A percentile compares a stretch with the other conserved stretches of the same genome.
Evolutionary conservation across 2,113 vertebrate species (phyloP).

Genomic region (Sigmodon hispidus): DNA sequence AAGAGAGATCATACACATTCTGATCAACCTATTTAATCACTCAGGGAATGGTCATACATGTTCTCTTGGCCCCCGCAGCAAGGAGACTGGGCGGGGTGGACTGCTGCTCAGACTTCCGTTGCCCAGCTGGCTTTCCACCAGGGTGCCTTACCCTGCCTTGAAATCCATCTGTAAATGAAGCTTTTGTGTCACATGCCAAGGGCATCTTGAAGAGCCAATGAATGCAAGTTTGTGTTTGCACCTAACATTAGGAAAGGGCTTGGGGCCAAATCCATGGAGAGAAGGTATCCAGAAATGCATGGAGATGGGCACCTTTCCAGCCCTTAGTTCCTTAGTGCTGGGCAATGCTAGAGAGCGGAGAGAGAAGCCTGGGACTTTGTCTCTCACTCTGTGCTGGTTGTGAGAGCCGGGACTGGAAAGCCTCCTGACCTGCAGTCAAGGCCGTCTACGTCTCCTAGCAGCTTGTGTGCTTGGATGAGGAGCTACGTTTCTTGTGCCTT

Average conservation of each 20-base stretch:
- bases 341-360: rapidly evolving
- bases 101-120: not conserved
- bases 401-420: not conserved
- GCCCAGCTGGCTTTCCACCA: not conserved
- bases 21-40: rapidly evolving
- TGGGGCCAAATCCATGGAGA: not conserved
- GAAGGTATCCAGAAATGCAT: not conserved
- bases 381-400: not conserved
- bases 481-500: not conserved
- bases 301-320: not conserved
- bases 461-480: not conserved
- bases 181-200: not conserved
- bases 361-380: rapidly evolving
- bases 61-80: not conserved
- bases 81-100: not conserved
- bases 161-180: not conserved
- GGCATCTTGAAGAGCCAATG: not conserved
- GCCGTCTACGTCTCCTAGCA: not conserved
- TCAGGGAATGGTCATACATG: rapidly evolving
- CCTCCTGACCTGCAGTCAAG: rapidly evolving
- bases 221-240: not conserved
- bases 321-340: rapidly evolving
- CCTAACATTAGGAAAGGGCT: not conserved
- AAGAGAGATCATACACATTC: rapidly evolving
- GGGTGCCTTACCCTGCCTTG: not conserved